phyloP scores from a whole-genome alignment of 2,113 vertebrate species.

The Eonycteris spelaea region DNA sequence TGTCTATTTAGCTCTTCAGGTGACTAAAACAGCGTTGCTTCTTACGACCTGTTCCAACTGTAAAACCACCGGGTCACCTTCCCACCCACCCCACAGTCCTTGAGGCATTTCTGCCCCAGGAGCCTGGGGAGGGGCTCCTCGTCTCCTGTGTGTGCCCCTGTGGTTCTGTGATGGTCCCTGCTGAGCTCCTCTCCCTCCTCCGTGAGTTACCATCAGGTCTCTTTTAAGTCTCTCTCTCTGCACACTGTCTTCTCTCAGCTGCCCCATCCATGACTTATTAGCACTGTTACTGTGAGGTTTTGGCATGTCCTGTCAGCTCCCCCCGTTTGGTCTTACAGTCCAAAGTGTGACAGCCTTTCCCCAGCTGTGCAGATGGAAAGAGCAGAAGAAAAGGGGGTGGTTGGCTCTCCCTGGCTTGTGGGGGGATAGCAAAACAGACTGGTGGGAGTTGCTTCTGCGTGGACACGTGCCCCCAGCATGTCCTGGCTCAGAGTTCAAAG shows the following conservation, averaged over 20 bases:
- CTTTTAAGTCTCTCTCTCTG: conserved; percentile 36
- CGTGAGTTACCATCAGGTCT: not conserved
- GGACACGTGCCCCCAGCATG: no score
- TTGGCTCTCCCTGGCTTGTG: not conserved
- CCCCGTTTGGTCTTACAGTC: not conserved
- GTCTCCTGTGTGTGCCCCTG: conserved; percentile 73
- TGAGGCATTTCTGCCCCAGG: not conserved
- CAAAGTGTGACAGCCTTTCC: not conserved
- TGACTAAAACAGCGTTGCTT: not conserved
- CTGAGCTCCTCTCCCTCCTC: conserved; percentile 64
- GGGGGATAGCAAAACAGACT: not conserved
- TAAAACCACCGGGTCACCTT: not conserved
- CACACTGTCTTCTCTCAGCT: not conserved
- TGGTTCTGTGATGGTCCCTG: conserved; percentile 88
- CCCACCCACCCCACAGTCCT: not conserved
- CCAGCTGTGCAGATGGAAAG: not conserved
- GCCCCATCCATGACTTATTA: not conserved
- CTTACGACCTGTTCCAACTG: not conserved
- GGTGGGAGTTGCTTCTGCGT: not conserved
- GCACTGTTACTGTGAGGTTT: conserved; percentile 30
- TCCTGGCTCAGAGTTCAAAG: not conserved
- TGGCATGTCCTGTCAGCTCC: conserved; percentile 52
- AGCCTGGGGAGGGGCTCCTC: not conserved
- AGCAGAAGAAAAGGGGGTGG: not conserved
- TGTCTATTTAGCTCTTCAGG: not conserved